Evolutionary conservation across 2,113 vertebrate species (phyloP).

Genomic region (Lepisosteus oculatus): DNA sequence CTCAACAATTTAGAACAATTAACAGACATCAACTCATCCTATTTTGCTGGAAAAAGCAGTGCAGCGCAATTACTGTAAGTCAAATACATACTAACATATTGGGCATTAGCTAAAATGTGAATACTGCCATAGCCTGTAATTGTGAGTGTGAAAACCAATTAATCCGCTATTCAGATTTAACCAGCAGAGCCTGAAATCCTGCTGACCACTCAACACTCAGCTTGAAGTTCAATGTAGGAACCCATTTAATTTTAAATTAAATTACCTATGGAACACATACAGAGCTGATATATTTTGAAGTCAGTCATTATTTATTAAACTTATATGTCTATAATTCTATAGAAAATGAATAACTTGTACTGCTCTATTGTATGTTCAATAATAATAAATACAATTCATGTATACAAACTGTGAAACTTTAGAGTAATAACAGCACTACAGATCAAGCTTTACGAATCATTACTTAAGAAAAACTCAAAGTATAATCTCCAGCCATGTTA

Average conservation of each 20-base stretch:
- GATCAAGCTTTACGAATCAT: too few relatives aligned
- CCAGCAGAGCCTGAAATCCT: constrained; percentile 20
- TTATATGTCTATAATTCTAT: too few relatives aligned
- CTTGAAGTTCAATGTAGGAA: constrained; percentile 13
- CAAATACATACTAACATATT: constrained; percentile 1
- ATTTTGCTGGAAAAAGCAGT: background rate
- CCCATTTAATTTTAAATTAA: constrained; percentile 27
- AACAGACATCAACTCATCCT: constrained; percentile 7
- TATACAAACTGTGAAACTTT: too few relatives aligned
- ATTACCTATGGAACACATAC: constrained; percentile 14
- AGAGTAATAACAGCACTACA: too few relatives aligned
- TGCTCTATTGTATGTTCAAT: too few relatives aligned
- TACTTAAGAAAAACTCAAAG: too few relatives aligned
- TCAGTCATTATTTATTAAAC: too few relatives aligned
- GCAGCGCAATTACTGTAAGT: background rate
- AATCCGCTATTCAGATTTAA: constrained; percentile 35
- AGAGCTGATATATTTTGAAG: too few relatives aligned
- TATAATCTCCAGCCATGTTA: too few relatives aligned
- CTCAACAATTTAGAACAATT: background rate
- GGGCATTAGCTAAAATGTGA: constrained; percentile 13
- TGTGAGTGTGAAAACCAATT: constrained; percentile 31
- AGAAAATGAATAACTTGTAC: too few relatives aligned
- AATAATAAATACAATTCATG: too few relatives aligned
- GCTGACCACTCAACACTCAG: constrained; percentile 19
- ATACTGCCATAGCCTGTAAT: constrained; percentile 21